Conservation (phyloP, 2,888 invertebrate genomes). For the Helicoverpa assulta region DNA sequence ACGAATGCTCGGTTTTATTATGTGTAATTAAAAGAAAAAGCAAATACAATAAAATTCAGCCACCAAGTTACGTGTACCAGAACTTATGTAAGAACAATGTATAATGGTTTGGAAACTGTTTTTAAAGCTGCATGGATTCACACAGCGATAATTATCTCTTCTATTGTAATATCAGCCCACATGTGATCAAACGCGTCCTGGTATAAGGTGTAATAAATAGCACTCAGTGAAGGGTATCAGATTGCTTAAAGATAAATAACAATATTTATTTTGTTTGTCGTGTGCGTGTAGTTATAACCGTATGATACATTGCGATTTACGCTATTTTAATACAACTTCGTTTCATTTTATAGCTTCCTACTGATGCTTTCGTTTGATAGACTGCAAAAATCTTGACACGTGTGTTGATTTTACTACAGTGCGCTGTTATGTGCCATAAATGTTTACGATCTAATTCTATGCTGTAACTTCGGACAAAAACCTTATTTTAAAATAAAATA, state of each 20-base stretch:
- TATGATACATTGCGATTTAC: background rate
- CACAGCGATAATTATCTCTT: constrained; percentile 61
- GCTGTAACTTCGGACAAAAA: no score
- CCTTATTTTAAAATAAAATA: no score
- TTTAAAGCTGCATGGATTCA: constrained; percentile 64
- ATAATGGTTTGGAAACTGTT: constrained; percentile 63
- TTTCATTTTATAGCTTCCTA: background rate
- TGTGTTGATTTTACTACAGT: background rate
- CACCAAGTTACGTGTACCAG: constrained; percentile 60
- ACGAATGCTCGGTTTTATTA: constrained; percentile 56
- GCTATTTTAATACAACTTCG: background rate
- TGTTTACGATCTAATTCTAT: background rate
- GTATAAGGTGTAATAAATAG: constrained; percentile 36
- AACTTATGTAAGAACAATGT: constrained; percentile 51
- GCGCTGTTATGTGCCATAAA: background rate
- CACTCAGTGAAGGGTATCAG: constrained; percentile 19
- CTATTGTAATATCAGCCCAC: constrained; percentile 59
- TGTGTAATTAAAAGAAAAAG: constrained; percentile 62
- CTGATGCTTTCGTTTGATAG: background rate
- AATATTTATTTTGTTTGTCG: constrained; percentile 26
- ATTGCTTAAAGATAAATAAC: constrained; percentile 13
- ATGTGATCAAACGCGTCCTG: constrained; percentile 31
- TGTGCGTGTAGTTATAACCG: background rate
- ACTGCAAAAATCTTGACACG: background rate
- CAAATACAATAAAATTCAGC: constrained; percentile 50